These are phyloP conservation scores for Bradypodion ventrale DNA, from an alignment of 2,797 vertebrate genomes.

Conservation along the genomic window DNA sequence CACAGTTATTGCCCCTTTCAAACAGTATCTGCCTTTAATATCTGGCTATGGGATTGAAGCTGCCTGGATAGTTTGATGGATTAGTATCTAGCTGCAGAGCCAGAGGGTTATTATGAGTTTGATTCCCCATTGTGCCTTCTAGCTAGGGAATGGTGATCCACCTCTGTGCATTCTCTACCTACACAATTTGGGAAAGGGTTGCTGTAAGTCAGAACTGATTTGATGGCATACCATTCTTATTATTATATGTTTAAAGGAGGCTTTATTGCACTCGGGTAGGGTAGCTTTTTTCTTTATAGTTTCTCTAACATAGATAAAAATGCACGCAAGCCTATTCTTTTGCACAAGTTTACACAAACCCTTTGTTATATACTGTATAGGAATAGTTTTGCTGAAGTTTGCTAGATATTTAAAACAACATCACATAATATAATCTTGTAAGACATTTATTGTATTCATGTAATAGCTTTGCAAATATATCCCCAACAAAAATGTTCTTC, in stretches of 20 bases:
- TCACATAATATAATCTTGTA: not conserved
- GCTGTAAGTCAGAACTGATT: too few relatives aligned
- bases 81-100: too few relatives aligned
- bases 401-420: fast-evolving
- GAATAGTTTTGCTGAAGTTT: not conserved
- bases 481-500: not conserved
- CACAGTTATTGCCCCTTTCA: not conserved
- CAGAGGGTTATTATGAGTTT: too few relatives aligned
- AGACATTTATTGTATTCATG: not conserved
- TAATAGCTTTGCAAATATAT: not conserved
- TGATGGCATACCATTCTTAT: too few relatives aligned
- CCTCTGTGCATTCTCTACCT: too few relatives aligned
- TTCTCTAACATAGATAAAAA: not conserved
- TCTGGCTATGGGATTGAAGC: constrained; percentile 8
- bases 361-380: fast-evolving
- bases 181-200: too few relatives aligned
- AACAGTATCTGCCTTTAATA: not conserved
- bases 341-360: not conserved
- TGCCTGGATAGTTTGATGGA: too few relatives aligned
- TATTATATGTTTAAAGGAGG: too few relatives aligned
- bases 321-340: not conserved
- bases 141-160: too few relatives aligned
- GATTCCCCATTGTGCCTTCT: too few relatives aligned
- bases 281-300: not conserved
- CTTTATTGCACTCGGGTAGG: not conserved